Evolutionary conservation across 1,140 invertebrate genomes (phyloP).

Genomic region (Trialeurodes vaporariorum): DNA sequence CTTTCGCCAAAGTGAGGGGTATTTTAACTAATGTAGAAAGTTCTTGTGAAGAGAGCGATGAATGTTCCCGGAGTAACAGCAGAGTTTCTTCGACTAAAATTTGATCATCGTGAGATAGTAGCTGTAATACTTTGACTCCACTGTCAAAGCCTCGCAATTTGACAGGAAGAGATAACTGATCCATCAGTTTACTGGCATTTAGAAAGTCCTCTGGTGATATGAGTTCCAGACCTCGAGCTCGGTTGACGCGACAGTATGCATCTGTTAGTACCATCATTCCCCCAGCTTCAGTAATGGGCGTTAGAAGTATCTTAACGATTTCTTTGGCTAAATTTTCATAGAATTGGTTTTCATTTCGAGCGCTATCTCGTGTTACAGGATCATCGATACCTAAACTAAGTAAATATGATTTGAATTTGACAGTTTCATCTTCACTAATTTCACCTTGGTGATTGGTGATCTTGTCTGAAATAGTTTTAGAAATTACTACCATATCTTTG

Average conservation of each 20-base stretch:
- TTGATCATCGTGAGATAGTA: constrained; percentile 63
- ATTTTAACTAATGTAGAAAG: constrained; percentile 44
- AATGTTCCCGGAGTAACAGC: constrained; percentile 56
- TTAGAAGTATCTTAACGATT: constrained; percentile 66
- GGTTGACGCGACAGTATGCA: constrained; percentile 91
- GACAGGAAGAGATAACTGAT: constrained; percentile 54
- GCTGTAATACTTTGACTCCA: constrained; percentile 80
- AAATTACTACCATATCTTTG: constrained; percentile 91
- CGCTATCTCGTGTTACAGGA: constrained; percentile 85
- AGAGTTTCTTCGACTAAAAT: constrained; percentile 57
- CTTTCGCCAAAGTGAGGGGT: constrained; percentile 77
- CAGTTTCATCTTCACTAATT: constrained; percentile 94
- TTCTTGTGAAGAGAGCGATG: constrained; percentile 61
- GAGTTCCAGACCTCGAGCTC: constrained; percentile 74
- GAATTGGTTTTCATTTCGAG: constrained; percentile 76
- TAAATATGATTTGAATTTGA: constrained; percentile 90
- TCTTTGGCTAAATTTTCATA: constrained; percentile 77
- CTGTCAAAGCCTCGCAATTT: constrained; percentile 74
- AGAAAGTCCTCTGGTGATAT: constrained; percentile 89
- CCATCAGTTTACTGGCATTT: constrained; percentile 68
- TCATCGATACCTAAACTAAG: constrained; percentile 94
- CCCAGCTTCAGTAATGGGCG: constrained; percentile 74
- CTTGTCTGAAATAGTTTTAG: constrained; percentile 85
- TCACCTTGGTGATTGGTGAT: constrained; percentile 91
- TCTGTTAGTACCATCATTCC: constrained; percentile 95